Percentiles rank a stretch among this genome's conserved stretches.
Conservation (phyloP, 2,888 invertebrate genomes). For the Drosophila rellima region DNA sequence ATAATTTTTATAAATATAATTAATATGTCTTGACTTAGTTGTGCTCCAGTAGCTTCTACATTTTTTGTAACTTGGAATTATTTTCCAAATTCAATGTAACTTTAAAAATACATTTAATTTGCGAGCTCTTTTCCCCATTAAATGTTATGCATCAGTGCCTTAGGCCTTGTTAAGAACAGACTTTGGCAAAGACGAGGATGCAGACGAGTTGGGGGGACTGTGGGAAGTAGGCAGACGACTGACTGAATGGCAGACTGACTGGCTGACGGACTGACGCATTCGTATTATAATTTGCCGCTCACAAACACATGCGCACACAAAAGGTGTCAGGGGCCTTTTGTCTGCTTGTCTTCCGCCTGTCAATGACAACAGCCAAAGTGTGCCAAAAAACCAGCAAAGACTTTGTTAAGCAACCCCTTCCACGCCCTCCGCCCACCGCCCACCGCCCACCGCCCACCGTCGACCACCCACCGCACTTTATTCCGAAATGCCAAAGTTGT, state of each 20-base stretch:
- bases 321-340: slow-evolving; percentile 77
- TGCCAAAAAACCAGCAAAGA: slow-evolving; percentile 71
- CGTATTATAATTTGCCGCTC: slow-evolving; percentile 64
- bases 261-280: slow-evolving; percentile 43
- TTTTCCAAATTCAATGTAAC: neutral
- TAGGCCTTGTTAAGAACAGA: slow-evolving; percentile 47
- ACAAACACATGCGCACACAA: slow-evolving; percentile 22
- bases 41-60: neutral
- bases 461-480: too few relatives aligned
- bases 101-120: slow-evolving; percentile 40
- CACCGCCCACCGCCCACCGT: too few relatives aligned
- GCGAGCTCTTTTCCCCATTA: slow-evolving; percentile 32
- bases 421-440: neutral
- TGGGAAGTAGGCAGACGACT: neutral
- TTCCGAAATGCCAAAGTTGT: slow-evolving; percentile 1
- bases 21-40: neutral
- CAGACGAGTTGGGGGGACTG: neutral
- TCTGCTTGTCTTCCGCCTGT: slow-evolving; percentile 68
- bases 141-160: slow-evolving; percentile 45
- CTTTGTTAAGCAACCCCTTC: slow-evolving; percentile 63
- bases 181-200: slow-evolving; percentile 30
- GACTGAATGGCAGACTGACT: slow-evolving; percentile 19
- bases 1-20: neutral
- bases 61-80: neutral
- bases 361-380: slow-evolving; percentile 73